Conservation (phyloP, 2,113 vertebrate species). For the Vicugna pacos region DNA sequence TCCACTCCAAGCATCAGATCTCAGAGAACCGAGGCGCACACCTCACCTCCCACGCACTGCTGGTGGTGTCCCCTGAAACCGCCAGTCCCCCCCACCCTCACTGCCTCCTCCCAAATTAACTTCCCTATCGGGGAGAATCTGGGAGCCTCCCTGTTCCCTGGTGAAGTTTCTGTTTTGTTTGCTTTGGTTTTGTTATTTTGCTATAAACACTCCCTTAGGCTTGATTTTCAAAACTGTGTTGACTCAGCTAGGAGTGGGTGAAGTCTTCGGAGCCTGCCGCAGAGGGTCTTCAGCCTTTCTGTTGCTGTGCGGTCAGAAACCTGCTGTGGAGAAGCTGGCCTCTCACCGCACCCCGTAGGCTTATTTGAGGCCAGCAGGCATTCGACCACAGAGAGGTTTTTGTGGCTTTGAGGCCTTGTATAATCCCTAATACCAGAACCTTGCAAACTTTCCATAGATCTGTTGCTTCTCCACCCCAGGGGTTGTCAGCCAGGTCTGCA, state of each 20-base stretch:
- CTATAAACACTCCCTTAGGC: not conserved
- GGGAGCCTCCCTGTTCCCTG: not conserved
- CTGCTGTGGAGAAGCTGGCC: not conserved
- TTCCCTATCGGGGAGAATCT: not conserved
- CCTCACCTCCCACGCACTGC: not conserved
- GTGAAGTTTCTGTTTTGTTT: not conserved
- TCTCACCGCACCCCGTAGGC: not conserved
- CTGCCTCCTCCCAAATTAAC: not conserved
- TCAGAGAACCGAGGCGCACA: not conserved
- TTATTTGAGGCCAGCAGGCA: not conserved
- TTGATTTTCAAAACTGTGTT: not conserved
- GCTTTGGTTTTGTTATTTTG: not conserved
- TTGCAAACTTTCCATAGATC: not conserved
- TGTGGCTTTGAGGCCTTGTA: slow-evolving; percentile 10
- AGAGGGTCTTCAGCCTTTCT: not conserved
- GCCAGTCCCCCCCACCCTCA: not conserved
- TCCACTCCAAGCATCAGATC: not conserved
- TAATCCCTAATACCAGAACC: not conserved
- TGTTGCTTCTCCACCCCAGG: not conserved
- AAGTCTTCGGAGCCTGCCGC: not conserved
- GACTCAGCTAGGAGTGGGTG: not conserved
- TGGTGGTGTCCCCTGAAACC: not conserved
- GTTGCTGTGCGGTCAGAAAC: not conserved
- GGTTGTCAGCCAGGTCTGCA: not conserved
- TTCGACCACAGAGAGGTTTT: not conserved